Conservation (phyloP, 64 coral and sea anemone species). For the Dendronephthya gigantea region DNA sequence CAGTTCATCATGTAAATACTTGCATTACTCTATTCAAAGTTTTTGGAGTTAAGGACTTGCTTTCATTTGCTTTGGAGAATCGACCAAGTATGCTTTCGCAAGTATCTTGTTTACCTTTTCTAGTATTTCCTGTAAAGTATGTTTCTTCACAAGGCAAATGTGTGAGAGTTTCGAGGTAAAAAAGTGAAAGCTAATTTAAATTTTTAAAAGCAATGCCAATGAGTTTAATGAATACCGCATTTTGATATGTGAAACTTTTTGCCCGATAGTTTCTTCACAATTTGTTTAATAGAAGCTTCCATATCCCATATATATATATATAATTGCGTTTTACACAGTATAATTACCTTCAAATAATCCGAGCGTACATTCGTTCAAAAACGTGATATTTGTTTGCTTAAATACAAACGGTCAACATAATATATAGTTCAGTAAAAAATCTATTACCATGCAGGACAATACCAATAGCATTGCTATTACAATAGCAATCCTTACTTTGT, state of each 20-base stretch:
- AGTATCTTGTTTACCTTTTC: conserved; percentile 4
- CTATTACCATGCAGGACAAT: background rate
- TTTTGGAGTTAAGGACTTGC: background rate
- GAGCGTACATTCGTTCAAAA: no score
- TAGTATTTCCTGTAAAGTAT: background rate
- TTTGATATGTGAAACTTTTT: background rate
- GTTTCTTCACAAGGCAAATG: background rate
- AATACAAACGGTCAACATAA: no score
- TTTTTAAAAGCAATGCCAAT: background rate
- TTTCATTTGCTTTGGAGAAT: background rate
- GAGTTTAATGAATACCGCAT: background rate
- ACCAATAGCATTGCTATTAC: background rate
- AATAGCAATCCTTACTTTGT: background rate
- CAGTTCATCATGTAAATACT: no score
- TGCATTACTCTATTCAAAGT: no score
- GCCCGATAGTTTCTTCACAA: background rate
- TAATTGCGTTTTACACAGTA: no score
- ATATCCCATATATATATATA: no score
- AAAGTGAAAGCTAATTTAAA: background rate
- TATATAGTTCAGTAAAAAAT: no score
- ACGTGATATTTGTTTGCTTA: no score
- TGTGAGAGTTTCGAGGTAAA: background rate
- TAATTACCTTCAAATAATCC: no score
- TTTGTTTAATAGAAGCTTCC: background rate
- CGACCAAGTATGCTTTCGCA: background rate